Evolutionary conservation across 23 tunicate genomes (phyloP), one percentile per base, ranked within the genome.

Genomic region (Aplidium turbinatum): DNA sequence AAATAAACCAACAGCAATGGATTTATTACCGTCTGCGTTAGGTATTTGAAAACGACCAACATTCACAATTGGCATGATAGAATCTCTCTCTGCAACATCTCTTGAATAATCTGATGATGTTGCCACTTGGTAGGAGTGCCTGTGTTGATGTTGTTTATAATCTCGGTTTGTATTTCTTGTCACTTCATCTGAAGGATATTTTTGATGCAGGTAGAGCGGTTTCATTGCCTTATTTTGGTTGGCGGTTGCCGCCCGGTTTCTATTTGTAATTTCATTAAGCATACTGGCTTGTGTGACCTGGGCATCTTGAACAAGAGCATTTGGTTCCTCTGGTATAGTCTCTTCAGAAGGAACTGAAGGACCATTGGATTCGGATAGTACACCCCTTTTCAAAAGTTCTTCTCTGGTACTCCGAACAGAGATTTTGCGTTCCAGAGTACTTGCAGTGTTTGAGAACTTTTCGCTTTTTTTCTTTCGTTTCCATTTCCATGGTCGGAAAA

Each of bases 401-500:
- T 90, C 97, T 72, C 78, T 83, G 64, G 73, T 82, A 36, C 97
- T 90, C 1, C 97, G 85, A 20, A 90, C 90, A 2, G 97, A 90
- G 29, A 90, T 90, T 39, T 90, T 90, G 63, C 97, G 53, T 78
- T 90, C 97, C 39, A 90, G 34, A 64, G 63, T 89, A 21, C 67
- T 72, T 4, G 97, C 97, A 21, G 90, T 70, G 11, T 72, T 78
- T 1, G 63, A 35, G 33, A 90, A 83, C 33, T 90, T 84, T 26
- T 90, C 97, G 73, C 97, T 90, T 63, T 70, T 83, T 56, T 90
- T 90, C 74, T 90, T 90, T 31, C 77, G 47, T 63, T 83, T 90
- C 97, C 97, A 90, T 73, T 73, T 90, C 97, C 97, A 90, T 34
- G 97, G 97, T 36, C 72, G 78, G 57, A 90, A 83, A 35, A 90